These are phyloP conservation scores for Girardinus metallicus DNA, from an alignment of 2,797 vertebrate genomes.

Conservation along the genomic window DNA sequence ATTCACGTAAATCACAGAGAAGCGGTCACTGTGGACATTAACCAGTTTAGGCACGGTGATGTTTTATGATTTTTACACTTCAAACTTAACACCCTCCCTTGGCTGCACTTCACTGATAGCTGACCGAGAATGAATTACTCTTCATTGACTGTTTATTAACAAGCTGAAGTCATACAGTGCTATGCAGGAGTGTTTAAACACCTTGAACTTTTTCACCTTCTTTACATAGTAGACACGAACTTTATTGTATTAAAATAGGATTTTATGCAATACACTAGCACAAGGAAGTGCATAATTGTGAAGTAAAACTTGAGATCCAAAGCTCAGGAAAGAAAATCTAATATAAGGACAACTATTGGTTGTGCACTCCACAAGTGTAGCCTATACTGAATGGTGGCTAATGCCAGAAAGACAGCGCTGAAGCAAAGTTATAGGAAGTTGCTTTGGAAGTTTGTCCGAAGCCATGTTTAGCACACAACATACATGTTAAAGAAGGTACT, in stretches of 20 bases:
- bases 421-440: neutral
- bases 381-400: neutral
- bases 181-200: neutral
- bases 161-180: slow-evolving; percentile 3
- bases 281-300: neutral
- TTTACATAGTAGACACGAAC: neutral
- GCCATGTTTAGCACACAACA: neutral
- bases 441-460: neutral
- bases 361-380: neutral
- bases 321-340: neutral
- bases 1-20: slow-evolving; percentile 72
- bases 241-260: neutral
- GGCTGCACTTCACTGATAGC: slow-evolving; percentile 43
- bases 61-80: slow-evolving; percentile 44
- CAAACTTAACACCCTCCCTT: slow-evolving; percentile 36
- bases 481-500: neutral
- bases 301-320: neutral
- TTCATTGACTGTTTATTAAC: slow-evolving; percentile 31
- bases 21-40: slow-evolving; percentile 67
- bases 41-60: slow-evolving; percentile 74
- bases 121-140: slow-evolving; percentile 37
- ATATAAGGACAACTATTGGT: neutral
- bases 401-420: slow-evolving; percentile 2
- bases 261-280: neutral
- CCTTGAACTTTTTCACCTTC: neutral